Conservation (phyloP, 2,888 invertebrate species). For the Andrena marginata region DNA sequence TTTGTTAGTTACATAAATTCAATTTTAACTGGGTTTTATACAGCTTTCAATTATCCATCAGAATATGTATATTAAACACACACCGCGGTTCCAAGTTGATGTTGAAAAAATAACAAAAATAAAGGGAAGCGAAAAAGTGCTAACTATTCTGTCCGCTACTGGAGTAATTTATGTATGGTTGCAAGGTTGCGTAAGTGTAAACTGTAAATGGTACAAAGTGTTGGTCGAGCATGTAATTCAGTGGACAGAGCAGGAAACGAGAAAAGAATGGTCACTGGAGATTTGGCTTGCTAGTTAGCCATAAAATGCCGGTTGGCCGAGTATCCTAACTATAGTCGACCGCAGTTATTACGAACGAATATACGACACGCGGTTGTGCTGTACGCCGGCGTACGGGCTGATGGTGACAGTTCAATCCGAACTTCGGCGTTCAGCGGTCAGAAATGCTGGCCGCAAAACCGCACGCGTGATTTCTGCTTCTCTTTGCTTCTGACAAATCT, state of each 20-base stretch:
- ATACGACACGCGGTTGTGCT: slow-evolving; percentile 76
- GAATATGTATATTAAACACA: too few species aligned
- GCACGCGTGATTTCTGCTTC: slow-evolving; percentile 83
- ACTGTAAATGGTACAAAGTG: too few species aligned
- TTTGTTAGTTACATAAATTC: too few species aligned
- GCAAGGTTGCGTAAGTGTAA: too few species aligned
- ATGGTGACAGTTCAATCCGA: slow-evolving; percentile 85
- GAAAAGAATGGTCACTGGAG: slow-evolving; percentile 33
- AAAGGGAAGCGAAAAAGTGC: too few species aligned
- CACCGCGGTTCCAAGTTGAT: too few species aligned
- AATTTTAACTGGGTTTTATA: too few species aligned
- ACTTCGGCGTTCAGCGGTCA: slow-evolving; percentile 84
- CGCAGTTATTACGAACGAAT: slow-evolving; percentile 83
- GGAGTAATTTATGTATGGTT: too few species aligned
- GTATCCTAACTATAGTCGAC: slow-evolving; percentile 76
- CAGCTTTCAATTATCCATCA: too few species aligned
- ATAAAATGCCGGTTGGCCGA: slow-evolving; percentile 76
- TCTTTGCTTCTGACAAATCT: slow-evolving; percentile 70
- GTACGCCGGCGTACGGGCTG: slow-evolving; percentile 77
- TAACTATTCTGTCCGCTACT: too few species aligned
- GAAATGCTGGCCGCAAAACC: slow-evolving; percentile 84
- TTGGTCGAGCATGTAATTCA: slow-evolving; percentile 8
- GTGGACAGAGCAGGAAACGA: slow-evolving; percentile 9
- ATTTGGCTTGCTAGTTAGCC: slow-evolving; percentile 50
- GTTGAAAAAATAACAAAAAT: too few species aligned